phyloP scores from a whole-genome alignment of 2,797 vertebrate species.

The Phrynocephalus guinanensis region DNA sequence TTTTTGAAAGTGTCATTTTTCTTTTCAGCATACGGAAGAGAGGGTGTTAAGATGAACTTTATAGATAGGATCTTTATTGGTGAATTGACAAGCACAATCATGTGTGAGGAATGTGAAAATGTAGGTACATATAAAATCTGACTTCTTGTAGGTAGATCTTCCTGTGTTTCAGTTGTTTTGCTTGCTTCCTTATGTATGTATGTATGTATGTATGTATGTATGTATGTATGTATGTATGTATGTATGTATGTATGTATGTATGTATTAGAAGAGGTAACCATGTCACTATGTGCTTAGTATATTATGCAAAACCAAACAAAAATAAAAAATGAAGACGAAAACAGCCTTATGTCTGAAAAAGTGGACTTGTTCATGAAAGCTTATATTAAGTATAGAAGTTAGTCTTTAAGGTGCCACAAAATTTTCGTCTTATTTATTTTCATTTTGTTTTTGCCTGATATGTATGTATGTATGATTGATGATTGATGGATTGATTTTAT shows the following conservation, averaged over 20 bases:
- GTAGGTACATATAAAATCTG: conserved; percentile 85
- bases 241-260: not conserved
- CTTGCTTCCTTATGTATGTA: no score
- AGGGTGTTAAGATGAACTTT: conserved; percentile 98
- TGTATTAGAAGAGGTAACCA: no score
- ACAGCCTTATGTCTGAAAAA: conserved; percentile 37
- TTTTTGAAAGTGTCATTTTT: conserved; percentile 76
- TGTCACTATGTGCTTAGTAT: no score
- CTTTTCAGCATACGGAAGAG: conserved; percentile 92
- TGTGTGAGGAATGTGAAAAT: conserved; percentile 98
- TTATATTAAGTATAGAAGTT: no score
- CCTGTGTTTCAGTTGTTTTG: conserved; percentile 44
- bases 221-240: not conserved
- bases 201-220: not conserved
- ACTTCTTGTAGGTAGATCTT: conserved; percentile 68
- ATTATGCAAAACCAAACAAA: no score
- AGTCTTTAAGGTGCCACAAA: no score
- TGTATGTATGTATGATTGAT: no score
- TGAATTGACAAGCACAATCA: conserved; percentile 98
- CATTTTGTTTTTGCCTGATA: no score
- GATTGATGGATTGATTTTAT: not conserved
- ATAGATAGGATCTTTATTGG: conserved; percentile 98
- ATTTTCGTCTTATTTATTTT: no score
- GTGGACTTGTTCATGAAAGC: conserved; percentile 35
- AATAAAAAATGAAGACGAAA: no score